Evolutionary conservation across 2,113 vertebrate species (phyloP).

Genomic region (Scatophagus argus): DNA sequence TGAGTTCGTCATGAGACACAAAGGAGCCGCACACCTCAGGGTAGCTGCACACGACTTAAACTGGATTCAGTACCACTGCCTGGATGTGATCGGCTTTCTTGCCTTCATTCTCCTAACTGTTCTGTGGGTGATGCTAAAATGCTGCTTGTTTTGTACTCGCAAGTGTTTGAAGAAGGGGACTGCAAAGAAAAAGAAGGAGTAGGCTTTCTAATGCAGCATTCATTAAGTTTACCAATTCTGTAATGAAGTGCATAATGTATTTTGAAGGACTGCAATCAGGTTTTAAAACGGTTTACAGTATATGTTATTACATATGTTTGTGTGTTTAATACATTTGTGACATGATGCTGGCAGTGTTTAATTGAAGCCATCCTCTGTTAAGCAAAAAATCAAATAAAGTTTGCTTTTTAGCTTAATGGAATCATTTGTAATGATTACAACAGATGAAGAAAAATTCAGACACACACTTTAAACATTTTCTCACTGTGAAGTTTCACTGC

Average conservation of each 20-base stretch:
- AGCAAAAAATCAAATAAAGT: not conserved
- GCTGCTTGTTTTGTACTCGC: conserved; percentile 82
- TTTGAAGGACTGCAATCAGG: not conserved
- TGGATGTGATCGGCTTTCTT: conserved; percentile 90
- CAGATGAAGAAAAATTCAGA: too few relatives aligned
- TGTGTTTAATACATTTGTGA: not conserved
- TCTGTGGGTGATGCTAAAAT: conserved; percentile 83
- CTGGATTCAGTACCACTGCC: conserved; percentile 94
- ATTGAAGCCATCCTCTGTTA: not conserved
- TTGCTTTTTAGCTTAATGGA: not conserved
- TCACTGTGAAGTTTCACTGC: not conserved
- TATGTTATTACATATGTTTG: not conserved
- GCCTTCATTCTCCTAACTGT: conserved; percentile 62
- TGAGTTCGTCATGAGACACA: conserved; percentile 94
- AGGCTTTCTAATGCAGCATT: not conserved
- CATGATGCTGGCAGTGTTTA: not conserved
- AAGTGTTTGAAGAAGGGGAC: conserved; percentile 67
- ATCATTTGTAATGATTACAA: not conserved
- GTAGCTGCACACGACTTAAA: conserved; percentile 90
- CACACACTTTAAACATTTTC: too few relatives aligned
- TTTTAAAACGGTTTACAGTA: not conserved
- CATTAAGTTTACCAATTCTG: not conserved
- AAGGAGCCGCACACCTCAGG: conserved; percentile 90
- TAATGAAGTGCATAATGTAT: not conserved
- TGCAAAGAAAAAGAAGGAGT: conserved; percentile 80